These are phyloP conservation scores for Paradoxurus hermaphroditus DNA, from an alignment of 2,113 vertebrate genomes.

Conservation along the genomic window DNA sequence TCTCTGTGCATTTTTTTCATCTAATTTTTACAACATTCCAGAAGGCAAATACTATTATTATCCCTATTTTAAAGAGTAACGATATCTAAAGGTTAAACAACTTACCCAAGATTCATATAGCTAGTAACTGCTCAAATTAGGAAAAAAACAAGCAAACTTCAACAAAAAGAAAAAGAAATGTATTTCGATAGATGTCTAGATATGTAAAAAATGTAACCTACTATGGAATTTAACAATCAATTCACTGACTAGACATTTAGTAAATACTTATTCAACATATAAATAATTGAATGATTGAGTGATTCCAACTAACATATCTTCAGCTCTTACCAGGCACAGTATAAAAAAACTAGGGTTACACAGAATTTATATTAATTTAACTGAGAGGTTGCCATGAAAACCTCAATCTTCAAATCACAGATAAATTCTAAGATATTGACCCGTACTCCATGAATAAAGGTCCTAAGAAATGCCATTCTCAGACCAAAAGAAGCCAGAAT, in stretches of 20 bases:
- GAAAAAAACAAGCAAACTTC: not conserved
- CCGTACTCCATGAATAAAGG: not conserved
- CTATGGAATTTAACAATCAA: not conserved
- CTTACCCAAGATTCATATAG: not conserved
- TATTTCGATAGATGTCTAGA: not conserved
- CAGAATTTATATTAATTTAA: conserved; percentile 7
- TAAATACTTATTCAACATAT: conserved; percentile 1
- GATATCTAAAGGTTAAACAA: not conserved
- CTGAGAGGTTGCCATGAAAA: conserved; percentile 32
- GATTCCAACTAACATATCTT: not conserved
- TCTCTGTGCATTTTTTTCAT: not conserved
- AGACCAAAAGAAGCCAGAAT: not conserved
- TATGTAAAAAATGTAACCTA: not conserved
- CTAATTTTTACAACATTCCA: not conserved
- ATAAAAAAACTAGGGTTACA: not conserved
- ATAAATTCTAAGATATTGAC: conserved; percentile 3
- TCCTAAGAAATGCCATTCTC: not conserved
- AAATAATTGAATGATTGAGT: conserved; percentile 31
- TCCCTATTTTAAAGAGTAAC: not conserved
- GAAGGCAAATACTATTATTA: not conserved
- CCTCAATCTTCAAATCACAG: not conserved
- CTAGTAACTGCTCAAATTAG: not conserved
- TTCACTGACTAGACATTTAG: conserved; percentile 22
- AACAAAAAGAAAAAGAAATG: not conserved
- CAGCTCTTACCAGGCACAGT: not conserved